Evolutionary conservation across 64 coral and sea anemone species (phyloP), one percentile per base, ranked within the genome.

Genomic region (Montipora capricornis): DNA sequence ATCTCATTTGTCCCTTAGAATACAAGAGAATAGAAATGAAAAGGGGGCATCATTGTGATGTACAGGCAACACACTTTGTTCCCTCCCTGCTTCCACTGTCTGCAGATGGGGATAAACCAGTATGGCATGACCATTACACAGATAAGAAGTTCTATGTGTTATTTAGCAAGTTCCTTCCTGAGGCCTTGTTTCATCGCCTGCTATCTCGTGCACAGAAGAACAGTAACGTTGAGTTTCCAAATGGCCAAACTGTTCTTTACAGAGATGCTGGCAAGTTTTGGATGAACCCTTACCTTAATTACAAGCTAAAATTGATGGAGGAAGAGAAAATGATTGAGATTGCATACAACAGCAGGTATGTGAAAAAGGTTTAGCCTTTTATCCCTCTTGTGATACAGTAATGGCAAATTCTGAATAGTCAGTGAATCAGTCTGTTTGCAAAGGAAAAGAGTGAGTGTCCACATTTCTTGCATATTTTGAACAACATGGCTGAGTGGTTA

Each of bases 151-250:
- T 78, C 45, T 95, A 90, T 15, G 81, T 95, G 8, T 90, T 84
- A 8, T 95, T 95, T n/a, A 15, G 57, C 9, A 57, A 74, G 14
- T 95, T 95, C 80, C 80, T 83, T 16, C 93, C 93, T 68, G 93
- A 95, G 6, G 78, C 93, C 52, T 19, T 95, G 59, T 95, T 95
- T 48, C 88, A 95, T 55, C 80, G 88, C 16, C 44, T 95, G 46
- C 58, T 95, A 19, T 95, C 93, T 47, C 93, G 93, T 79, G 93
- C 93, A 8, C 73, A 90, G 47, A 90, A 90, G 15, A 74, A 78
- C 6, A 95, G 87, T 64, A 89, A 44, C 24, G 3, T 78, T 7
- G 74, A 74, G 10, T 57, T 68, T 69, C 80, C 88, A 10, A 68
- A 84, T n/a, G 76, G 12, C 14, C 19, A 37, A 53, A 47, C 62